Evolutionary conservation across 2,113 vertebrate genomes (phyloP).

Genomic region (human (Homo sapiens)): DNA sequence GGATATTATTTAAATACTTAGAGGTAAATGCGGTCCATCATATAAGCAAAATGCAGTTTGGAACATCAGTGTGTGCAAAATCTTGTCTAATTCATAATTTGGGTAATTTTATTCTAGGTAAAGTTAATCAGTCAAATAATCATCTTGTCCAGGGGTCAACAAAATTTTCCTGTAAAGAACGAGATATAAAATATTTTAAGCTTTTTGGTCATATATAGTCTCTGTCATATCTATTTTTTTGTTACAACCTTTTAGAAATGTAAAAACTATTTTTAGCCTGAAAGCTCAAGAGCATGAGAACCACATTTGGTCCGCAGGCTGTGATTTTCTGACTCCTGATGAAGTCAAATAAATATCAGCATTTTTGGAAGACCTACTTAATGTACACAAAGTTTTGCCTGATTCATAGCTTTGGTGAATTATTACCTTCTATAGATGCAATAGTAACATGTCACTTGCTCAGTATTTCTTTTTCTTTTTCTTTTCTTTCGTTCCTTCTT

Average conservation of each 20-base stretch:
- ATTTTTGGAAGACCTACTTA: not conserved
- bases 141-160: not conserved
- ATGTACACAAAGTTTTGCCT: not conserved
- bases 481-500: too few species aligned
- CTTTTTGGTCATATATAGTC: not conserved
- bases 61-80: not conserved
- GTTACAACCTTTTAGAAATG: not conserved
- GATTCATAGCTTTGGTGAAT: not conserved
- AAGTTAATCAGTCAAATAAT: not conserved
- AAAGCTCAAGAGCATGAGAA: not conserved
- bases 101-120: not conserved
- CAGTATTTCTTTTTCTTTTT: not conserved
- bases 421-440: not conserved
- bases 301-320: not conserved
- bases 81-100: not conserved
- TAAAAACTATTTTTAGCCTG: not conserved
- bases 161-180: not conserved
- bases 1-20: not conserved
- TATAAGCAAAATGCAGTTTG: conserved; percentile 7
- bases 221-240: not conserved
- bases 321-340: not conserved
- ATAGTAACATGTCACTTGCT: not conserved
- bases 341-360: not conserved
- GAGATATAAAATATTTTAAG: conserved; percentile 6
- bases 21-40: not conserved